These are phyloP conservation scores for Ornithoptera alexandrae DNA, from an alignment of 2,888 invertebrate species.

Conservation along the genomic window DNA sequence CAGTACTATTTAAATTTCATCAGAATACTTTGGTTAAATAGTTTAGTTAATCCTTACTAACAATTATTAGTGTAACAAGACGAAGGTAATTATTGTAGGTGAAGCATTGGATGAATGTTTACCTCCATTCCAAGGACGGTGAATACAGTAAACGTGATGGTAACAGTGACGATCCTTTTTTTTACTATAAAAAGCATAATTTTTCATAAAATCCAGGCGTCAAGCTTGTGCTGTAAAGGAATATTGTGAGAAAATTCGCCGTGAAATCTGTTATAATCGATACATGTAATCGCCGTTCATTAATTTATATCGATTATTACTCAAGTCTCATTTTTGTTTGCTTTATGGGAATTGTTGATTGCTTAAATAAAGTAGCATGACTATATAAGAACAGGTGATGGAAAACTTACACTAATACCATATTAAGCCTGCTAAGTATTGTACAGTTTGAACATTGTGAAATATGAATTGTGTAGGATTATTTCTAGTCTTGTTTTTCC, in stretches of 20 bases:
- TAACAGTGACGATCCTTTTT: no score
- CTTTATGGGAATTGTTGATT: conserved; percentile 8
- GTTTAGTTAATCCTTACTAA: no score
- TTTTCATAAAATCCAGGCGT: no score
- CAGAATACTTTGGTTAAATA: no score
- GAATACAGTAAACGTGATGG: no score
- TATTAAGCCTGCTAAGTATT: background rate
- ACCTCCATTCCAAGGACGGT: no score
- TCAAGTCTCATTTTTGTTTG: background rate
- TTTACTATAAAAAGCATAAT: no score
- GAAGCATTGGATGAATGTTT: no score
- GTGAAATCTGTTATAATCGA: background rate
- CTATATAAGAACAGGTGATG: conserved; percentile 8
- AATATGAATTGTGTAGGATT: conserved; percentile 3
- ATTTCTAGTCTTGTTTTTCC: background rate
- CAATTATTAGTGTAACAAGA: no score
- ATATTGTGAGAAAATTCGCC: background rate
- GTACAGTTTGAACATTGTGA: background rate
- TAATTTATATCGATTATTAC: background rate
- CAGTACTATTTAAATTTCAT: no score
- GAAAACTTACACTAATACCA: background rate
- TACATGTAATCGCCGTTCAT: background rate
- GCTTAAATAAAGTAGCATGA: background rate
- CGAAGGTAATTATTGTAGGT: no score
- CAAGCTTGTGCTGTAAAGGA: no score